Evolutionary conservation across 92 coral and sea anemone species (phyloP).

Genomic region (Diadumene lineata): DNA sequence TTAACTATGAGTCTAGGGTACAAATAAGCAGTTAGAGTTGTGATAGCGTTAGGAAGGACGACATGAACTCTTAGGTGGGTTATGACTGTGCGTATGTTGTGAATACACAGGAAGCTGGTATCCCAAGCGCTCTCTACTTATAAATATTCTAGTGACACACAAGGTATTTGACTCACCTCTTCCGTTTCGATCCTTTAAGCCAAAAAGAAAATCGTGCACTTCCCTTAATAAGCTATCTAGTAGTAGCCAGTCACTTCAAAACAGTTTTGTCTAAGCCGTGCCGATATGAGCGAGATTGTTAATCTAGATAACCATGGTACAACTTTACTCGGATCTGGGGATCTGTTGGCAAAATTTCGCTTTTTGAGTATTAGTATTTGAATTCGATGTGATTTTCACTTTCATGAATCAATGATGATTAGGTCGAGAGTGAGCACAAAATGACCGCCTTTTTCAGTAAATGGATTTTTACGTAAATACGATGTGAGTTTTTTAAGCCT

Average conservation of each 20-base stretch:
- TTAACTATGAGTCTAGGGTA: background rate
- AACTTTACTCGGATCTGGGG: no score
- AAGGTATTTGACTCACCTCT: background rate
- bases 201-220: background rate
- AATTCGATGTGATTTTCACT: background rate
- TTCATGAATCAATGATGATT: background rate
- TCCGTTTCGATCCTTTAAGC: background rate
- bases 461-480: background rate
- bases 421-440: background rate
- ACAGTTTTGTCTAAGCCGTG: background rate
- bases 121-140: background rate
- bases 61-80: no score
- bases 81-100: no score
- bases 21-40: background rate
- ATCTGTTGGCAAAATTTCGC: background rate
- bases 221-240: background rate
- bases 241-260: background rate
- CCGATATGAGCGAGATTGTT: background rate
- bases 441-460: background rate
- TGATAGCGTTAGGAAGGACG: no score
- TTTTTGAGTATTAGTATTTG: no score
- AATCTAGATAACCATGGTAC: background rate
- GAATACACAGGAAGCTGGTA: conserved; percentile 4
- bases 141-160: conserved; percentile 1
- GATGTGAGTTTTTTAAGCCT: background rate